These are phyloP conservation scores for Origma solitaria DNA, from an alignment of 2,113 vertebrate genomes.

Conservation along the genomic window DNA sequence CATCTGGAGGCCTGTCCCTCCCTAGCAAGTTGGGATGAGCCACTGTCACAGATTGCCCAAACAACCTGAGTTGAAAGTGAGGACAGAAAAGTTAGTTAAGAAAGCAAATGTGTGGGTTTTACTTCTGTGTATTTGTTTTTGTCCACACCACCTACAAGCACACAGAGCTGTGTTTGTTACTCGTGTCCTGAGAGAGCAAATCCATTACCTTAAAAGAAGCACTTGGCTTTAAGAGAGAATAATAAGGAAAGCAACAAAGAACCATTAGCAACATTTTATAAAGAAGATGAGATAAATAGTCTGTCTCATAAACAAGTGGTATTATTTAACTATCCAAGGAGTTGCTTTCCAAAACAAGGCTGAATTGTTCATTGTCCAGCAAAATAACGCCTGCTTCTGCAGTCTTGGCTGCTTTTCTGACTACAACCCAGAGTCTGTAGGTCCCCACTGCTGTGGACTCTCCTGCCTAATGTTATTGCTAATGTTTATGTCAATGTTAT, in stretches of 20 bases:
- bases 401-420: neutral
- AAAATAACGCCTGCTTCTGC: neutral
- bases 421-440: neutral
- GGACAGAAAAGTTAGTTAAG: neutral
- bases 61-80: neutral
- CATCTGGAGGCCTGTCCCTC: neutral
- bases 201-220: slow-evolving; percentile 32
- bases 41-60: neutral
- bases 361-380: slow-evolving; percentile 24
- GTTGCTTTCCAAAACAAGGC: slow-evolving; percentile 34
- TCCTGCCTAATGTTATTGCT: neutral
- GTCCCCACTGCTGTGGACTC: neutral
- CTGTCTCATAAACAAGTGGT: slow-evolving; percentile 31
- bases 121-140: neutral
- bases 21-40: neutral
- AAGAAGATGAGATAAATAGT: slow-evolving; percentile 32
- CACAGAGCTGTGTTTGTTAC: neutral
- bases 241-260: slow-evolving; percentile 28
- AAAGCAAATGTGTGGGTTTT: neutral
- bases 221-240: slow-evolving; percentile 19
- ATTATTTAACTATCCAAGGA: slow-evolving; percentile 19
- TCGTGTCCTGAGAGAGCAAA: neutral
- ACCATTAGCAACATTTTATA: neutral
- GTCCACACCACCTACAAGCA: neutral
- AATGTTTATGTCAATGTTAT: neutral